Percentiles rank a stretch among this genome's conserved stretches.
Conservation (phyloP, 2,113 vertebrate species). For the Pseudorectes ferrugineus region DNA sequence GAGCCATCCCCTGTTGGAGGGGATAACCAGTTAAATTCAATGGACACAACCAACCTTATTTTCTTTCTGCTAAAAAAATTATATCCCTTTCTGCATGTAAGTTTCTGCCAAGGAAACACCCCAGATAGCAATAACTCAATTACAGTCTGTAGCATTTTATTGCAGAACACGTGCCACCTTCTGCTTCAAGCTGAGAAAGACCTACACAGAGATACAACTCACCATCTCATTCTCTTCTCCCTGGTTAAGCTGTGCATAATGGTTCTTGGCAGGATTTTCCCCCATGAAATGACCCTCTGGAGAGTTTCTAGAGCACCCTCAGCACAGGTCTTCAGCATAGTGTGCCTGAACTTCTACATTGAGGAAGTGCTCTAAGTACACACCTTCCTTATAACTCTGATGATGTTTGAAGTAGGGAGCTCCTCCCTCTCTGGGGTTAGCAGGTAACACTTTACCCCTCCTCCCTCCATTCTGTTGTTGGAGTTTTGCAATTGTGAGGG, state of each 20-base stretch:
- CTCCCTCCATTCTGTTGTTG: neutral
- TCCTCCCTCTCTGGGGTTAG: conserved; percentile 63
- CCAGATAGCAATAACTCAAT: neutral
- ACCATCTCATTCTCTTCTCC: conserved; percentile 81
- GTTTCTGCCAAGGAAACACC: neutral
- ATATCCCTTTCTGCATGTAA: neutral
- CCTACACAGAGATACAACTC: conserved; percentile 38
- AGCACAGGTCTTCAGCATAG: neutral
- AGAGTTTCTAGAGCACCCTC: neutral
- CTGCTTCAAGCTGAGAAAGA: conserved; percentile 4
- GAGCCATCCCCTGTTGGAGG: neutral
- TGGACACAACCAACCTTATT: neutral
- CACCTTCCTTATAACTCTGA: conserved; percentile 61
- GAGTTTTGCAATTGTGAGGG: neutral
- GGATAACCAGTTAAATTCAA: neutral
- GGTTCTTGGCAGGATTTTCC: conserved; percentile 17
- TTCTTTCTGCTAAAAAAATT: neutral
- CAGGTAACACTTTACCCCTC: conserved; percentile 34
- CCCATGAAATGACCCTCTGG: conserved; percentile 35
- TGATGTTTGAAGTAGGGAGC: conserved; percentile 45
- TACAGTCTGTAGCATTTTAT: neutral
- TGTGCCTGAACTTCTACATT: conserved; percentile 31
- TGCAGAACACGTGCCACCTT: neutral
- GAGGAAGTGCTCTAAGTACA: conserved; percentile 48
- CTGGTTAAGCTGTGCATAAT: conserved; percentile 71